These are phyloP conservation scores for Salminus brasiliensis DNA, from an alignment of 2,113 vertebrate species.

Conservation along the genomic window DNA sequence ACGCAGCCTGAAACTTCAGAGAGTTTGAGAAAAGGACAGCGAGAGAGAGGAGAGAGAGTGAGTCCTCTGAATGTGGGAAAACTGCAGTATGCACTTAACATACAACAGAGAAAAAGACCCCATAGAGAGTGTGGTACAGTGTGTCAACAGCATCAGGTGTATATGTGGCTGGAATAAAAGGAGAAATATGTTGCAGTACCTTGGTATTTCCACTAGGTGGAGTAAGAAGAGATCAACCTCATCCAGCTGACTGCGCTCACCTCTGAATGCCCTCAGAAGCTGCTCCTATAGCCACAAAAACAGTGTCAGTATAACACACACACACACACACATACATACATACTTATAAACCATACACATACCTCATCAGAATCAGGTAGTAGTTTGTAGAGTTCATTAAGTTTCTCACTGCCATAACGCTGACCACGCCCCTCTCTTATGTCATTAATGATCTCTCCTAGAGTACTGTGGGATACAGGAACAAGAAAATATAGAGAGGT, in stretches of 20 bases:
- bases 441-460: slow-evolving; percentile 50
- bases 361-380: slow-evolving; percentile 55
- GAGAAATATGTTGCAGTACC: slow-evolving; percentile 25
- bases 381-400: slow-evolving; percentile 55
- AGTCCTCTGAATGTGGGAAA: too few relatives aligned
- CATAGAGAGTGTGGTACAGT: too few relatives aligned
- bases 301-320: not conserved
- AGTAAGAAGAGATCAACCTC: slow-evolving; percentile 54
- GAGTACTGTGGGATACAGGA: slow-evolving; percentile 22
- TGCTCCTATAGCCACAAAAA: slow-evolving; percentile 43
- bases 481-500: not conserved
- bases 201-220: slow-evolving; percentile 45
- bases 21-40: not conserved
- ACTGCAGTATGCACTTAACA: too few relatives aligned
- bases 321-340: slow-evolving; percentile 4
- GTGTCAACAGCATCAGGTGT: too few relatives aligned
- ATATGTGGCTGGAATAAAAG: not conserved
- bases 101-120: too few relatives aligned
- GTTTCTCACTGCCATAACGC: slow-evolving; percentile 46
- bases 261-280: slow-evolving; percentile 30
- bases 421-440: slow-evolving; percentile 43
- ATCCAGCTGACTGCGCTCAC: slow-evolving; percentile 41
- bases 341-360: not conserved
- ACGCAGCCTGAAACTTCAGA: slow-evolving; percentile 48
- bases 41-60: too few relatives aligned